Percentiles rank a stretch among this genome's conserved stretches.
phyloP scores from a whole-genome alignment of 2,797 vertebrate genomes.

The Microhierax caerulescens region DNA sequence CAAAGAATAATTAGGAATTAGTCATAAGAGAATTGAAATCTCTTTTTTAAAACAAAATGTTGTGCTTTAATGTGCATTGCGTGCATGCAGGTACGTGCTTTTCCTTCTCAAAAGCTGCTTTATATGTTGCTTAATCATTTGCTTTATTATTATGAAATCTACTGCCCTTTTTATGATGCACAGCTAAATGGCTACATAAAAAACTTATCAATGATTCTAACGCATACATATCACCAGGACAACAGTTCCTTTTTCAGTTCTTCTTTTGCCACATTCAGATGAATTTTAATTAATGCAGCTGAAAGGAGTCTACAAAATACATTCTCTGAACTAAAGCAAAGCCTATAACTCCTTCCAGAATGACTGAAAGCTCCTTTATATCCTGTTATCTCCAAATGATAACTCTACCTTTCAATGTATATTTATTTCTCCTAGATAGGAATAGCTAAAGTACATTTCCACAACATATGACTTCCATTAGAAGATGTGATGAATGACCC shows the following conservation, averaged over 20 bases:
- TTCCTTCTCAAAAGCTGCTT: background rate
- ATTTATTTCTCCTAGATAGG: conserved; percentile 42
- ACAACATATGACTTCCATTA: conserved; percentile 60
- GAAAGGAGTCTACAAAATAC: background rate
- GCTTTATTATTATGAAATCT: background rate
- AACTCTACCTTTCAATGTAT: conserved; percentile 9
- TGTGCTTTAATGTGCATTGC: background rate
- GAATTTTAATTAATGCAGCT: conserved; percentile 10
- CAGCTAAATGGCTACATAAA: background rate
- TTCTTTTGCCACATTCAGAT: background rate
- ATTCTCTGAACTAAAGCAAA: background rate
- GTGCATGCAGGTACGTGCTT: background rate
- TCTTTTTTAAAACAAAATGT: background rate
- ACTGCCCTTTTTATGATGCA: background rate
- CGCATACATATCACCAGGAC: background rate
- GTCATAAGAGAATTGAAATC: background rate
- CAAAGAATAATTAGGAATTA: background rate
- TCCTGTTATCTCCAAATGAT: conserved; percentile 37
- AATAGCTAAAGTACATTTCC: conserved; percentile 12
- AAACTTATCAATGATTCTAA: background rate
- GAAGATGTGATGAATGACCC: conserved; percentile 49
- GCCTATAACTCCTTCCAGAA: background rate
- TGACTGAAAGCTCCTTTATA: conserved; percentile 39
- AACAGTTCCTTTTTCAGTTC: background rate
- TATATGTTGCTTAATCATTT: background rate